These are phyloP conservation scores for Bryconaethiops microstoma DNA, from an alignment of 2,797 vertebrate genomes.

Conservation along the genomic window DNA sequence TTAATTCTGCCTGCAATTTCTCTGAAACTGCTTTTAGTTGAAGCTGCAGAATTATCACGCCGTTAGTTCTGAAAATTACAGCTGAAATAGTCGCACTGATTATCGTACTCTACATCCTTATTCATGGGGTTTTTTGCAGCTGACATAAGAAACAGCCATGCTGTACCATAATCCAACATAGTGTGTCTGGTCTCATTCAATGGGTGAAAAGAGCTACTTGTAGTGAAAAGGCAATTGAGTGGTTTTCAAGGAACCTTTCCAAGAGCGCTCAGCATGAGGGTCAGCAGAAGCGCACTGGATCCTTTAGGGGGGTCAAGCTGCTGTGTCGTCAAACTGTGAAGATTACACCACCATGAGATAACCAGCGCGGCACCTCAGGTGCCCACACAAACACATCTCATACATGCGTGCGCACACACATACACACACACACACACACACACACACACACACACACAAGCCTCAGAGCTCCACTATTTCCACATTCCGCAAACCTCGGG, in stretches of 20 bases:
- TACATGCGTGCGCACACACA: slow-evolving; percentile 30
- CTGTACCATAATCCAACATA: background rate
- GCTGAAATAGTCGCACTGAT: background rate
- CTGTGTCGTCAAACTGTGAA: slow-evolving; percentile 55
- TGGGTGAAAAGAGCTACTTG: slow-evolving; percentile 44
- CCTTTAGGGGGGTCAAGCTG: slow-evolving; percentile 50
- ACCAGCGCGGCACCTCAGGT: slow-evolving; percentile 49
- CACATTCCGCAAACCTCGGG: slow-evolving; percentile 46
- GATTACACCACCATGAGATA: slow-evolving; percentile 51
- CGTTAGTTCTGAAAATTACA: background rate
- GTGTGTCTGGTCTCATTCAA: slow-evolving; percentile 24
- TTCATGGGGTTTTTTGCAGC: background rate
- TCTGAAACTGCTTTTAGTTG: background rate
- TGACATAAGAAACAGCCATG: background rate
- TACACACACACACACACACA: slow-evolving; percentile 31
- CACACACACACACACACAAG: slow-evolving; percentile 32
- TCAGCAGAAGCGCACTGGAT: slow-evolving; percentile 43
- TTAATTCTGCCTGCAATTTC: background rate
- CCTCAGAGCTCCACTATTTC: slow-evolving; percentile 46
- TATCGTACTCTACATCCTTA: background rate
- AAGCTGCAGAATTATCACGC: background rate
- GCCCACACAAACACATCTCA: slow-evolving; percentile 34
- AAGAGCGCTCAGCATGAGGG: slow-evolving; percentile 41
- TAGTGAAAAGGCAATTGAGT: slow-evolving; percentile 47
- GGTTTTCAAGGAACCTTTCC: slow-evolving; percentile 46